phyloP scores from a whole-genome alignment of 2,888 invertebrate genomes.

The Falcaria lacertinaria region DNA sequence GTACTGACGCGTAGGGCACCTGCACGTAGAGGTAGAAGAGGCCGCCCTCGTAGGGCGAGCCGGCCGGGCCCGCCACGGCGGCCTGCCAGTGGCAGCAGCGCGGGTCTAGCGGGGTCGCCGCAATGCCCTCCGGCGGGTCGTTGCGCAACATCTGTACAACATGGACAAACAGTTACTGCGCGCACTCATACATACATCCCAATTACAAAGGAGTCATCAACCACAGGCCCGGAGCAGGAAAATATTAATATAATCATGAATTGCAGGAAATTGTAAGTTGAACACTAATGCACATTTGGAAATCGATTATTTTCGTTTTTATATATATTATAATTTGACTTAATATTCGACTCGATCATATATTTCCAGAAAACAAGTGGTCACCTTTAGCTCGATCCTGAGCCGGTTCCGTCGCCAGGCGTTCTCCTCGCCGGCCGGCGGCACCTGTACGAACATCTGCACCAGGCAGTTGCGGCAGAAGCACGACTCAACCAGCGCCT shows the following conservation, averaged over 20 bases:
- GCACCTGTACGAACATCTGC: conserved; percentile 88
- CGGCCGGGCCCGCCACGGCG: conserved; percentile 93
- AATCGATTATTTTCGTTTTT: too few relatives aligned
- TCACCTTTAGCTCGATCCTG: conserved; percentile 84
- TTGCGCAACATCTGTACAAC: conserved; percentile 82
- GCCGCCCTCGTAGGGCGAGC: conserved; percentile 96
- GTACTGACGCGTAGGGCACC: conserved; percentile 86
- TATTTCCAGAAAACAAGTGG: too few relatives aligned
- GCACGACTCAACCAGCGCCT: conserved; percentile 85
- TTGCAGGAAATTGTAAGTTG: too few relatives aligned
- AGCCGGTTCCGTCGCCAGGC: conserved; percentile 91
- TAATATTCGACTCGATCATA: too few relatives aligned
- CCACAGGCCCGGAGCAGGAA: too few relatives aligned
- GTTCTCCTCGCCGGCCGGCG: conserved; percentile 85
- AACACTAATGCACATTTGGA: too few relatives aligned
- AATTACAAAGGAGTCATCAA: too few relatives aligned
- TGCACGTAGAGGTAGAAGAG: conserved; percentile 94
- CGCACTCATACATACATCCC: too few relatives aligned
- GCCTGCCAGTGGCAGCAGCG: conserved; percentile 96
- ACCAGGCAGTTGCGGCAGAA: conserved; percentile 93
- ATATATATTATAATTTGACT: too few relatives aligned
- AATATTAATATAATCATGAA: too few relatives aligned
- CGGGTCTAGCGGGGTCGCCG: conserved; percentile 88
- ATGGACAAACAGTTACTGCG: too few relatives aligned
- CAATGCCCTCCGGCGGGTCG: conserved; percentile 92